These are phyloP conservation scores for Romanogobio albipinnatus DNA, from an alignment of 2,113 vertebrate species.

Conservation along the genomic window DNA sequence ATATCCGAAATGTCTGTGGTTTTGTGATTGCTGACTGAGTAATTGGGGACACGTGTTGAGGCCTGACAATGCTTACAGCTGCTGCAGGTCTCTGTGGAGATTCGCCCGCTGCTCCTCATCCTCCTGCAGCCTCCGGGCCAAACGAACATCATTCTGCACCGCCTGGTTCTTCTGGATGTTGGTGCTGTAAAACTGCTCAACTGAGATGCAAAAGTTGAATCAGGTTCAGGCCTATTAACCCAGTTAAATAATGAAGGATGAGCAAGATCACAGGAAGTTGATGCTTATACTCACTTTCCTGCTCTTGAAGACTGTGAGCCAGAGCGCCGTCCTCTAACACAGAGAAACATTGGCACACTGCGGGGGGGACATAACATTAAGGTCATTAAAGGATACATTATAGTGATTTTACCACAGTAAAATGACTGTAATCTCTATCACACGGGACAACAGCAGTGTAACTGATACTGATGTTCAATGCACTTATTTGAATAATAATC, in stretches of 20 bases:
- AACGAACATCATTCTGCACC: constrained; percentile 75
- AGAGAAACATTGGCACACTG: constrained; percentile 76
- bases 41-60: neutral
- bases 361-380: neutral
- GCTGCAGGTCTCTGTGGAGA: constrained; percentile 61
- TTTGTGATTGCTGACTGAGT: neutral
- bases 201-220: constrained; percentile 48
- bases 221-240: neutral
- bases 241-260: neutral
- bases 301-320: constrained; percentile 77
- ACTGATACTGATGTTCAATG: neutral
- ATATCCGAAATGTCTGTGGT: neutral
- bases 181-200: constrained; percentile 78
- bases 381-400: neutral
- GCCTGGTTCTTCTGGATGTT: constrained; percentile 77
- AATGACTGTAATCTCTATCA: no score
- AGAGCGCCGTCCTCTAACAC: constrained; percentile 76
- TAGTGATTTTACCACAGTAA: neutral
- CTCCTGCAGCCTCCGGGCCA: constrained; percentile 75
- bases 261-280: neutral
- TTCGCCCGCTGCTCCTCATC: constrained; percentile 66
- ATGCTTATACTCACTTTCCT: constrained; percentile 73
- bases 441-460: neutral
- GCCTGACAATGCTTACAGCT: constrained; percentile 56
- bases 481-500: neutral